Evolutionary conservation across 2,888 invertebrate genomes (phyloP).

Genomic region (Euplagia quadripunctaria): DNA sequence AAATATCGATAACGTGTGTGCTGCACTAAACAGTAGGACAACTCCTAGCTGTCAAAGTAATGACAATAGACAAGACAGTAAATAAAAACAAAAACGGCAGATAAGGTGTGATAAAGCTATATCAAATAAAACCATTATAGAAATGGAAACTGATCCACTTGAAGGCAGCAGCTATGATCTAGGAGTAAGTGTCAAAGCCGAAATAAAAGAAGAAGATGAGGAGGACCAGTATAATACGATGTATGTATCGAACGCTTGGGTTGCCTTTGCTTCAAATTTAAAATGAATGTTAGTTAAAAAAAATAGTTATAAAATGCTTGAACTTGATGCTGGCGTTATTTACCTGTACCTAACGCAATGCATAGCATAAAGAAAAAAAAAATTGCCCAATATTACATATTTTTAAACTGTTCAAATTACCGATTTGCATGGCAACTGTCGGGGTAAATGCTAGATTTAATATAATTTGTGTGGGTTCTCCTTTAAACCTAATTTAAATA

Average conservation of each 20-base stretch:
- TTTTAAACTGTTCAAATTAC: too few species aligned
- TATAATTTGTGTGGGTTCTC: too few species aligned
- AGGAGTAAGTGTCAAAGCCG: constrained; percentile 43
- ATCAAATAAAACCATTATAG: constrained; percentile 20
- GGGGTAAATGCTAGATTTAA: too few species aligned
- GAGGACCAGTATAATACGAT: constrained; percentile 52
- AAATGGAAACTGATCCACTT: constrained; percentile 53
- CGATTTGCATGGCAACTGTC: too few species aligned
- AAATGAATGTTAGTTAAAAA: too few species aligned
- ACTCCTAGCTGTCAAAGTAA: neutral
- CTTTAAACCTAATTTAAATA: too few species aligned
- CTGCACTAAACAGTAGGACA: neutral
- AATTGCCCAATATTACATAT: too few species aligned
- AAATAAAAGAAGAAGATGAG: constrained; percentile 53
- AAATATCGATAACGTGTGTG: neutral
- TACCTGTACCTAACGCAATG: too few species aligned
- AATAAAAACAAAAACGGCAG: neutral
- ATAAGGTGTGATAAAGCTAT: neutral
- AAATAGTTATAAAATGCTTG: too few species aligned
- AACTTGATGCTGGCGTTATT: too few species aligned
- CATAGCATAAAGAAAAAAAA: too few species aligned
- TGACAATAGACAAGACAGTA: neutral
- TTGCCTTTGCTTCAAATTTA: too few species aligned
- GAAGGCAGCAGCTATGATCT: constrained; percentile 55
- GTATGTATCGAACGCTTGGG: constrained; percentile 28